phyloP scores from a whole-genome alignment of 2,888 invertebrate genomes.

The Amitus sp. region DNA sequence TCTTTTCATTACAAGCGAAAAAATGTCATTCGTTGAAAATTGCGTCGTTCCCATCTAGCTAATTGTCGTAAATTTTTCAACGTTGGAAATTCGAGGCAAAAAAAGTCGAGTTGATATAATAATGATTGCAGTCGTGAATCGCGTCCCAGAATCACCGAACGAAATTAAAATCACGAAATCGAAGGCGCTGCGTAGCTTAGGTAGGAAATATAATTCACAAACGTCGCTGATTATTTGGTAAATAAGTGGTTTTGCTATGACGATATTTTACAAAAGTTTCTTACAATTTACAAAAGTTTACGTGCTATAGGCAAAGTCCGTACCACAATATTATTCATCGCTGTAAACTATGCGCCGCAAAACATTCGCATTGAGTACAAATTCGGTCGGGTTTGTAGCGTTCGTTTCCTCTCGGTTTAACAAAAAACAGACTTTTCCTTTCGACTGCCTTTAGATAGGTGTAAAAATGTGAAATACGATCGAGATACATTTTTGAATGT shows the following conservation, averaged over 20 bases:
- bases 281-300: background rate
- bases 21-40: no score
- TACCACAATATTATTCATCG: background rate
- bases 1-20: no score
- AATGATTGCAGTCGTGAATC: no score
- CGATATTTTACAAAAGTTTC: conserved; percentile 11
- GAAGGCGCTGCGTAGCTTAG: no score
- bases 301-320: background rate
- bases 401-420: background rate
- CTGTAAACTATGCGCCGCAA: no score
- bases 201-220: conserved; percentile 14
- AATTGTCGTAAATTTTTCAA: no score
- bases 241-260: conserved; percentile 19
- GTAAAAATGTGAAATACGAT: conserved; percentile 25
- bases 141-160: background rate
- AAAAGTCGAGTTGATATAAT: no score
- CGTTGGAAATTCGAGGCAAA: no score
- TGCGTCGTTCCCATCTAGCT: no score
- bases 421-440: conserved; percentile 14
- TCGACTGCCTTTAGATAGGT: conserved; percentile 38
- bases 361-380: background rate
- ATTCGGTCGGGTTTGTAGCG: background rate
- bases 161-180: no score
- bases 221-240: conserved; percentile 24
- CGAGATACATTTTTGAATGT: conserved; percentile 38